Conservation (phyloP, 2,888 invertebrate species). For the Prosapia bicincta region DNA sequence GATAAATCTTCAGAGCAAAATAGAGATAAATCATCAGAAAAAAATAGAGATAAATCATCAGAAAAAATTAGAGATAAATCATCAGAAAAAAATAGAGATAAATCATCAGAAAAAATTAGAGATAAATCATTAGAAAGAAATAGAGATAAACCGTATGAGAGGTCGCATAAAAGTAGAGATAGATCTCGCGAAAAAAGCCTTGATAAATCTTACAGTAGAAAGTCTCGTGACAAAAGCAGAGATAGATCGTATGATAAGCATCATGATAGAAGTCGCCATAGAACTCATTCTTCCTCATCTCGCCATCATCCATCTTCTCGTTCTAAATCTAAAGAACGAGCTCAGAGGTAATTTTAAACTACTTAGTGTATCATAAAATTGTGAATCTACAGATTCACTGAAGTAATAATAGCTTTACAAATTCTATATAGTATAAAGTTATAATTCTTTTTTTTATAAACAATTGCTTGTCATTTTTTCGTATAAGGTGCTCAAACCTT, state of each 20-base stretch:
- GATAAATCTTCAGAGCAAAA: background rate
- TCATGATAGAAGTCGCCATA: slow-evolving; percentile 36
- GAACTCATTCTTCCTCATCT: slow-evolving; percentile 28
- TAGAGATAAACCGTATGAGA: slow-evolving; percentile 37
- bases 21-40: background rate
- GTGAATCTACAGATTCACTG: too few species aligned
- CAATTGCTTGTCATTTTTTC: too few species aligned
- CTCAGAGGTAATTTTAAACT: background rate
- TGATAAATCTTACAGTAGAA: slow-evolving; percentile 10
- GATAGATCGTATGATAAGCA: background rate
- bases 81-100: slow-evolving; percentile 26
- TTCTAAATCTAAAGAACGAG: background rate
- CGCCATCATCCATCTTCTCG: background rate
- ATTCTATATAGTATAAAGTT: too few species aligned
- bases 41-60: background rate
- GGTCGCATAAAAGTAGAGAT: slow-evolving; percentile 1
- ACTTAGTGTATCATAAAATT: too few species aligned
- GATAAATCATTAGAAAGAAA: slow-evolving; percentile 39
- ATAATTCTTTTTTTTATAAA: too few species aligned
- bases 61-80: background rate
- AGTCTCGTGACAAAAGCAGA: slow-evolving; percentile 40
- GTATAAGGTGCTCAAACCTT: too few species aligned
- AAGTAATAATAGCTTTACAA: too few species aligned
- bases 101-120: slow-evolving; percentile 32
- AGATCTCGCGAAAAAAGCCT: background rate